phyloP scores from a whole-genome alignment of 2,113 vertebrate species.

The Nothoprocta perdicaria region DNA sequence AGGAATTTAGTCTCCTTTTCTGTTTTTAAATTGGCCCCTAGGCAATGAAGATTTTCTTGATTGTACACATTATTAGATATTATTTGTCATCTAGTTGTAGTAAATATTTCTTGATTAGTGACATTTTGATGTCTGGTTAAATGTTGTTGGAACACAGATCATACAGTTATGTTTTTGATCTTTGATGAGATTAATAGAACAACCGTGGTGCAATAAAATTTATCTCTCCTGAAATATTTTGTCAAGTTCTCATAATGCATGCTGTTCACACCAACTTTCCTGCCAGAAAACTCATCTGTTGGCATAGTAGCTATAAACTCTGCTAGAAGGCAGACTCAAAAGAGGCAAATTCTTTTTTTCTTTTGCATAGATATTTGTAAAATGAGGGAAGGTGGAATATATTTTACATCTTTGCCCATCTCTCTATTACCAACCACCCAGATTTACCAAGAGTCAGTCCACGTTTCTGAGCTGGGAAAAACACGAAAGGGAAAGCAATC shows the following conservation, averaged over 20 bases:
- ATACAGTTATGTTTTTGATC: constrained; percentile 36
- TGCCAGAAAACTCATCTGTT: not conserved
- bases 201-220: not conserved
- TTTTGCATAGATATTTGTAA: constrained; percentile 30
- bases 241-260: not conserved
- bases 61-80: not conserved
- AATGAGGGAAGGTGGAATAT: not conserved
- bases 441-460: not conserved
- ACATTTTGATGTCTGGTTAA: constrained; percentile 42
- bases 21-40: constrained; percentile 56
- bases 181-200: not conserved
- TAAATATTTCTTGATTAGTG: constrained; percentile 50
- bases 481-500: constrained; percentile 20
- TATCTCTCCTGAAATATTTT: not conserved
- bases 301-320: constrained; percentile 5
- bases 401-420: not conserved
- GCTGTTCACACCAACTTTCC: not conserved
- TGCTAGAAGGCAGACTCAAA: not conserved
- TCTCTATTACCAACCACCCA: not conserved
- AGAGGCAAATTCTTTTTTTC: not conserved
- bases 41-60: constrained; percentile 15
- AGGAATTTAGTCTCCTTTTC: constrained; percentile 34
- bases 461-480: constrained; percentile 53
- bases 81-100: constrained; percentile 35
- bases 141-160: not conserved